Conservation (phyloP, 2,888 invertebrate species). For the Apotomis betuletana region DNA sequence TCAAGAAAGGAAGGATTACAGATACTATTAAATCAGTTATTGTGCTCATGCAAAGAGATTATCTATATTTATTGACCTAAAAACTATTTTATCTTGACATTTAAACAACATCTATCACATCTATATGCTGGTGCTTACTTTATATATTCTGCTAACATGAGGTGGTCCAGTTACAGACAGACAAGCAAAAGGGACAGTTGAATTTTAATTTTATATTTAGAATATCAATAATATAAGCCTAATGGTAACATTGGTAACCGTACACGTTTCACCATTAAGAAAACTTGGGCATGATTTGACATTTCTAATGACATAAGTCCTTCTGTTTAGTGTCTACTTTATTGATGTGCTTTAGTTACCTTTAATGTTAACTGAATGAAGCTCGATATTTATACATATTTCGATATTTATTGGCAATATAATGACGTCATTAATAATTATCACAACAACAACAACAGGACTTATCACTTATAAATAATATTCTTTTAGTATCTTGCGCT, state of each 20-base stretch:
- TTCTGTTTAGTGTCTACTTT: no score
- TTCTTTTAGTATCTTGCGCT: no score
- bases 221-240: neutral
- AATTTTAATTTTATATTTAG: slow-evolving; percentile 7
- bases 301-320: no score
- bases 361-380: no score
- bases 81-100: slow-evolving; percentile 9
- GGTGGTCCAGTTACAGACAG: slow-evolving; percentile 40
- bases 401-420: no score
- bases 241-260: neutral
- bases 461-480: no score
- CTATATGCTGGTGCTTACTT: slow-evolving; percentile 38
- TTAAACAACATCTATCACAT: slow-evolving; percentile 39
- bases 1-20: slow-evolving; percentile 9
- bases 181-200: slow-evolving; percentile 32
- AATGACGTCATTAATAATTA: no score
- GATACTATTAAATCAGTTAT: slow-evolving; percentile 1
- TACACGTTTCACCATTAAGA: no score
- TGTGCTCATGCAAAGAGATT: slow-evolving; percentile 20
- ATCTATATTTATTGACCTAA: slow-evolving; percentile 5
- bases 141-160: slow-evolving; percentile 39
- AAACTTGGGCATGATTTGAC: no score
- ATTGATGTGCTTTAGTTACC: no score
- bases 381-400: no score
- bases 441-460: no score